phyloP scores from a whole-genome alignment of 2,113 vertebrate species.

The Rallus limicola region DNA sequence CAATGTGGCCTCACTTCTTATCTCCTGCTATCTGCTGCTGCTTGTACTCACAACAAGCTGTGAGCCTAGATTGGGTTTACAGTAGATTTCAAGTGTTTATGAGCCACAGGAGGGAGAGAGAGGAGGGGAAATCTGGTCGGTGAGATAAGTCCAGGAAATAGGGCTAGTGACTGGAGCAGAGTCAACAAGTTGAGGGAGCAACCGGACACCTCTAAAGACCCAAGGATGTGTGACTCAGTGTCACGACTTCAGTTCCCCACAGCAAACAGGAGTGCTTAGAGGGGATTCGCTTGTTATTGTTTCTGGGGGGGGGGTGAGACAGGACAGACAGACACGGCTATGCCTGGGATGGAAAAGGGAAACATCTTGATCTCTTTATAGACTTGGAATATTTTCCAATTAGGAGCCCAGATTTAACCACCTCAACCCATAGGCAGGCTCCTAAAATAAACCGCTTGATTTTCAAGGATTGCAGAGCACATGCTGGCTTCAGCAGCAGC shows the following conservation, averaged over 20 bases:
- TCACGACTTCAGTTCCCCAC: slow-evolving; percentile 7
- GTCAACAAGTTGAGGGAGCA: slow-evolving; percentile 41
- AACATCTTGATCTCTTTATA: background rate
- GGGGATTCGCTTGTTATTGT: background rate
- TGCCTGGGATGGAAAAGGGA: background rate
- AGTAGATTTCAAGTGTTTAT: slow-evolving; percentile 46
- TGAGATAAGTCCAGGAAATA: slow-evolving; percentile 70
- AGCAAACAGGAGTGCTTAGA: background rate
- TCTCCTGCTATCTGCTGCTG: slow-evolving; percentile 59
- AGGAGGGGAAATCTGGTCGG: slow-evolving; percentile 65
- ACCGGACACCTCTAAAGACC: background rate
- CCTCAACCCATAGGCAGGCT: background rate
- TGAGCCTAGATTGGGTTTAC: slow-evolving; percentile 29
- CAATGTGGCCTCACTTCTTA: slow-evolving; percentile 44
- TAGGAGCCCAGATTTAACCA: background rate
- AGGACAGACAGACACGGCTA: background rate
- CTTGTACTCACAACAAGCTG: slow-evolving; percentile 36
- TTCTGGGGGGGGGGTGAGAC: background rate
- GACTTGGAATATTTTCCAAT: background rate
- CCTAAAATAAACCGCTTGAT: background rate
- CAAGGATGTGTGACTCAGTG: slow-evolving; percentile 39
- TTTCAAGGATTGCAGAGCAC: background rate
- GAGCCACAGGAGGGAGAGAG: slow-evolving; percentile 21
- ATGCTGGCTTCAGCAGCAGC: background rate
- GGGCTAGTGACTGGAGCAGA: slow-evolving; percentile 31